Evolutionary conservation across 1,140 invertebrate genomes (phyloP).

Genomic region (Penaeus japonicus): DNA sequence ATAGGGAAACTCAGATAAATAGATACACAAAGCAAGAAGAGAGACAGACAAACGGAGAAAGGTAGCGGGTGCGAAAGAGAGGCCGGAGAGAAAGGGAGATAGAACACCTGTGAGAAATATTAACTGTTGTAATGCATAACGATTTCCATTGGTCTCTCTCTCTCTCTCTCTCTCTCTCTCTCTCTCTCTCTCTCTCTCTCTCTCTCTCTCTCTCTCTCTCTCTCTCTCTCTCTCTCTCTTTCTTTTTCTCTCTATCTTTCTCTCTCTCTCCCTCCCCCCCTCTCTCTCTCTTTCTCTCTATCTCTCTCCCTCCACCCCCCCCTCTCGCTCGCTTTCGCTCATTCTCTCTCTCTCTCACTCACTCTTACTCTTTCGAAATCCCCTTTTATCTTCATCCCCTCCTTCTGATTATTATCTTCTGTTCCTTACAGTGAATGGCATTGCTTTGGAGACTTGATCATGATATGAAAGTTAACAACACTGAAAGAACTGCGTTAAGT

Average conservation of each 20-base stretch:
- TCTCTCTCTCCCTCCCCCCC: conserved; percentile 4
- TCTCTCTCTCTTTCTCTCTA: conserved; percentile 7
- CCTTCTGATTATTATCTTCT: no score
- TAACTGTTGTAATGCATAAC: no score
- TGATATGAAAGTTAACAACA: no score
- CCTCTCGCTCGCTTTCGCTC: neutral
- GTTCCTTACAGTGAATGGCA: no score
- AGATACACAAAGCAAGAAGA: no score
- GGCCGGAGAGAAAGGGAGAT: neutral
- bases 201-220: conserved; percentile 18
- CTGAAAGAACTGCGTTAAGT: no score
- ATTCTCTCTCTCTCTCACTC: conserved; percentile 3
- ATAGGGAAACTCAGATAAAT: no score
- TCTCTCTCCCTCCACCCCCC: neutral
- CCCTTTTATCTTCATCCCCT: neutral
- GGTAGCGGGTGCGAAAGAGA: neutral
- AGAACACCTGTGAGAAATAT: no score
- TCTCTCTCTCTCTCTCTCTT: conserved; percentile 20
- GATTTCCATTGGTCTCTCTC: neutral
- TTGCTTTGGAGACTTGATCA: no score
- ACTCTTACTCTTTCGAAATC: neutral
- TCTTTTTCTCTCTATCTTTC: neutral
- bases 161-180: conserved; percentile 17
- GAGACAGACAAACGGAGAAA: neutral
- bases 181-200: conserved; percentile 20